These are phyloP conservation scores for Pituophis catenifer DNA, from an alignment of 2,113 vertebrate genomes.

Conservation along the genomic window DNA sequence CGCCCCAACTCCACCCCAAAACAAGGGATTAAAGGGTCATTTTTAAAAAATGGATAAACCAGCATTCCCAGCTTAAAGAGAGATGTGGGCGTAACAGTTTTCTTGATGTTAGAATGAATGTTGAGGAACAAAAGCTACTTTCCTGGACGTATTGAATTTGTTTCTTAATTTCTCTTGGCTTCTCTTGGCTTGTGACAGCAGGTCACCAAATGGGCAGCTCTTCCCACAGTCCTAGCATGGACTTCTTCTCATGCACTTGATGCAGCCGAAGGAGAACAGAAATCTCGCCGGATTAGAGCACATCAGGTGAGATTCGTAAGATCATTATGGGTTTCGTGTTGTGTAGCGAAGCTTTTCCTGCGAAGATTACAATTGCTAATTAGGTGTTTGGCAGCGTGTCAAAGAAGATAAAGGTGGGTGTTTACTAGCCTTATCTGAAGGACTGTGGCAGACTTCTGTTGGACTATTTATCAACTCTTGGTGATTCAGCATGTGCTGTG, in stretches of 20 bases:
- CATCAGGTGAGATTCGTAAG: conserved; percentile 70
- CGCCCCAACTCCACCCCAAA: too few relatives aligned
- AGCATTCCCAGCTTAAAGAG: not conserved
- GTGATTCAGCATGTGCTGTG: too few relatives aligned
- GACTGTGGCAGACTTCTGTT: too few relatives aligned
- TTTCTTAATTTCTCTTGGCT: conserved; percentile 5
- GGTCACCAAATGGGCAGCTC: conserved; percentile 76
- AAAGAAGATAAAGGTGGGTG: too few relatives aligned
- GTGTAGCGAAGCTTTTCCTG: not conserved
- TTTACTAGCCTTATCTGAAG: too few relatives aligned
- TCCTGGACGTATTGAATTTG: conserved; percentile 2
- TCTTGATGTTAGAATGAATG: not conserved
- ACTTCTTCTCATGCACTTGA: conserved; percentile 73
- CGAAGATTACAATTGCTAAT: not conserved
- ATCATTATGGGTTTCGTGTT: not conserved
- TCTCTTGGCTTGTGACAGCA: conserved; percentile 45
- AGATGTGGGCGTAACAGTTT: not conserved
- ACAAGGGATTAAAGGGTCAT: too few relatives aligned
- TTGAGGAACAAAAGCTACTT: not conserved
- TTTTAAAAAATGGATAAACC: not conserved
- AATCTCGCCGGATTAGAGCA: conserved; percentile 63
- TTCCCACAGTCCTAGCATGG: conserved; percentile 74
- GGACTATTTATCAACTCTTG: too few relatives aligned
- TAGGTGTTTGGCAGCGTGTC: too few relatives aligned
- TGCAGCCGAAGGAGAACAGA: conserved; percentile 57